Evolutionary conservation across 2,888 invertebrate genomes (phyloP), one percentile per base, ranked within the genome.

Genomic region (Cryptus armator): DNA sequence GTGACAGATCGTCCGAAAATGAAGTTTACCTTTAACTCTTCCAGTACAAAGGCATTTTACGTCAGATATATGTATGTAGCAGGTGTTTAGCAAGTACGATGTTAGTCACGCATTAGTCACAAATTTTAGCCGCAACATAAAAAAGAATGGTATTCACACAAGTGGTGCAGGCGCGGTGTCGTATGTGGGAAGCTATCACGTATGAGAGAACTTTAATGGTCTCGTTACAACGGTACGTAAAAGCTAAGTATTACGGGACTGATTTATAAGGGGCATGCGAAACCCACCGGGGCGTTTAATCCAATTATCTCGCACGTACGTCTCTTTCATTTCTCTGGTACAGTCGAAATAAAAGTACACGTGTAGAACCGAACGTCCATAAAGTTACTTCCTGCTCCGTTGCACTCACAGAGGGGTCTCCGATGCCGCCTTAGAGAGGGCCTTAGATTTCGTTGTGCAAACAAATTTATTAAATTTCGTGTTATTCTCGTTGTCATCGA

Each of bases 381-480:
- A 46, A 62, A 46, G 29, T 29, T 14, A 29, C 29, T 29, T 74
- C n/a, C 43, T 59, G 44, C 37, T 37, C 7, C 44, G 46, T 4
- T 59, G 10, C 10, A 44, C 62, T 32, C 24, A 9, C 37, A 56
- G 19, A 56, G 19, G 19, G 24, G 24, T 24, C 24, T 24, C 24
- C 24, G 24, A 24, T 24, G 24, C 10, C 19, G 16, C 64, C 48
- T 32, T 14, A n/a, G 24, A 37, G 24, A 37, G 5, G 5, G 37
- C 37, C 37, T 7, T 37, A 4, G 16, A 3, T 37, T 64, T 32
- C 9, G 46, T 64, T 48, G 74, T 48, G 62, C 46, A 62, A 74
- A 75, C 62, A 51, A 37, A 75, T 64, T 75, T 48, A 75, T 75
- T 75, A 64, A 64, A 19, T 56, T 10, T 56, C 56, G 12, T 51